Evolutionary conservation across 2,888 invertebrate genomes (phyloP), one percentile per base, ranked within the genome.

Genomic region (Dynastes hyllus): DNA sequence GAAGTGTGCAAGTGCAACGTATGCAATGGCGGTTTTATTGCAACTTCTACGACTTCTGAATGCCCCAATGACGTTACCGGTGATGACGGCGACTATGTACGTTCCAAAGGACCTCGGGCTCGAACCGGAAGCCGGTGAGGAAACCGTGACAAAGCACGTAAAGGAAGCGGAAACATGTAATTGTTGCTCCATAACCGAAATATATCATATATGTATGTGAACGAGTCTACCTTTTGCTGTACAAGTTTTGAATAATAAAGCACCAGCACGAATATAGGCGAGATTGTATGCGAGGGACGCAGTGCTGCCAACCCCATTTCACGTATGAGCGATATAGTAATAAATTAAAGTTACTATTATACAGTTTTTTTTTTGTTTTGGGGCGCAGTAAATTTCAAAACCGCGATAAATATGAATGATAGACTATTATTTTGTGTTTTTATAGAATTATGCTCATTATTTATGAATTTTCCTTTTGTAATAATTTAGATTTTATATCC

Each of bases 121-220:
- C 8, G 63, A 3, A 13, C 51, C 27, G 51, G 50, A 69, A 50
- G 45, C 16, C 22, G 27, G 16, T 9, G 6, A 16, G 51, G 69
- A 69, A 69, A 27, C 51, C 40, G 51, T 29, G 69, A 69, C 69
- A 69, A 69, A 51, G 51, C 27, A 27, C 29, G 51, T 51, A 51
- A 69, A 51, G 69, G 69, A 69, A 69, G 22, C 69, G 69, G 69
- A 69, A 50, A 51, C 50, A 69, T 29, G 27, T 69, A 69, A 69
- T 69, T 69, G 69, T 69, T 69, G 8, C 69, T 53, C 69, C 51
- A 69, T 69, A 16, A 50, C 51, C 51, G 51, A 27, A 51, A 69
- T 69, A 69, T 51, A 69, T 69, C 69, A 69, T 40, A 58, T 22
- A 22, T 22, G 22, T 58, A 58, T 58, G 22, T 22, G 55, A 58